Base-by-base conservation (phyloP, 2,113 vertebrate species). In the Gallinago undulata region DNA sequence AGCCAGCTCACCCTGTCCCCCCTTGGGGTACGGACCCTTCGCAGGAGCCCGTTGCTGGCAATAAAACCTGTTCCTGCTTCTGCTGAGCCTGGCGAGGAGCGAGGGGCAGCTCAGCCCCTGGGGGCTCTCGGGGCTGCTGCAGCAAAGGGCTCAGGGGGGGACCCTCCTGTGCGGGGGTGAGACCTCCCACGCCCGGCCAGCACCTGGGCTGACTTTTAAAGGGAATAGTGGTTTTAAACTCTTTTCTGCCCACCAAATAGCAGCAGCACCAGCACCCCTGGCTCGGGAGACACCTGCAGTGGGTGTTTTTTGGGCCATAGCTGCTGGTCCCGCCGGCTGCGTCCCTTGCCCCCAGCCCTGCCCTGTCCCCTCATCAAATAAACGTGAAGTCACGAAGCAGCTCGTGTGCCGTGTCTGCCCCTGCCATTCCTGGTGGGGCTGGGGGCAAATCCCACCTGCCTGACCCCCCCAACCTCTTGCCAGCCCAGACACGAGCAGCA, bases 391-490 rank as follows among this genome's bases (percentile, higher is more conserved):
- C 43, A 43, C 8, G 2, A 56, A 90, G 79, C 53, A 23, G 53
- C 19, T 64, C 6, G 0, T 21, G 87, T 37, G 62, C 70, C 0
- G 1, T 27, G 31, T 51, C 21, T 63, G 43, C 30, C 7, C 25
- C 56, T 3, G 0, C 0, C 0, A 1, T 4, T 59, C 59, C 45
- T 10, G 4, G 3, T 7, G 50, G 74, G 53, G 43, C 8, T 73
- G 73, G 55, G 17, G 43, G 2, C 0, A 0, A 73, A 74, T 39
- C 37, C 69, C 37, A 12, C 5, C 8, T 5, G 4, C 27, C 19
- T 11, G 18, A 30, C 27, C 3, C 9, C 0, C n/a, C 27, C 51
- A 16, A 18, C 13, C 53, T 23, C 45, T 43, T 15, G 81, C 81
- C 66, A 79, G 62, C 27, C 35, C 28, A 33, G 27, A 11, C 1